A percentile compares a stretch with the other conserved stretches of the same genome.
These are phyloP conservation scores for Hemistola chrysoprasaria DNA, from an alignment of 2,888 invertebrate species.

Conservation along the genomic window DNA sequence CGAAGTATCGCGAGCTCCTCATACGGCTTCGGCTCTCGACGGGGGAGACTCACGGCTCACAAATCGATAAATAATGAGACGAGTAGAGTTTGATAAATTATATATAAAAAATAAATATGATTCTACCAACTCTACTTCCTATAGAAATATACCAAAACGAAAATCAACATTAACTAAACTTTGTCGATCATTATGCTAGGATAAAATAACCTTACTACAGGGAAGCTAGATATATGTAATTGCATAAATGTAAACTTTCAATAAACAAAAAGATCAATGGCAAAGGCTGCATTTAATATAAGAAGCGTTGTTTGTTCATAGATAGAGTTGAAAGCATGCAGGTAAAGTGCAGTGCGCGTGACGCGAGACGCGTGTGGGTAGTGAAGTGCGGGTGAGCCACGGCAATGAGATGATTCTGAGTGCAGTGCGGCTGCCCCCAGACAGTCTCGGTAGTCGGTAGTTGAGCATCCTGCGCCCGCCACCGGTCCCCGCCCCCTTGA, in stretches of 20 bases:
- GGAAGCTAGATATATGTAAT: constrained; percentile 2
- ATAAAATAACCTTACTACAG: not conserved
- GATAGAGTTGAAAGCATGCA: constrained; percentile 18
- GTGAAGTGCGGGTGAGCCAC: constrained; percentile 43
- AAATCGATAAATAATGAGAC: constrained; percentile 48
- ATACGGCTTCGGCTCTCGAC: constrained; percentile 50
- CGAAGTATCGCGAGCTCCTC: constrained; percentile 62
- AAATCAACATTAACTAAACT: constrained; percentile 7
- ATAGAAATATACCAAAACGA: constrained; percentile 32
- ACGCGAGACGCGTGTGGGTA: constrained; percentile 39
- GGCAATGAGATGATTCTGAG: constrained; percentile 25
- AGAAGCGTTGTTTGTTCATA: too few species aligned
- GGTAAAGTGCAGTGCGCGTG: constrained; percentile 41
- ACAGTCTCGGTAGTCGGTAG: constrained; percentile 4
- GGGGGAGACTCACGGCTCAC: constrained; percentile 46
- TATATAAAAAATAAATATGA: constrained; percentile 62
- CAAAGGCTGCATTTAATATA: constrained; percentile 2
- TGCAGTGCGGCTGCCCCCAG: constrained; percentile 35
- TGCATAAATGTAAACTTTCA: not conserved
- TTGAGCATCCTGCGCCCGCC: constrained; percentile 40
- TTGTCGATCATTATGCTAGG: constrained; percentile 1
- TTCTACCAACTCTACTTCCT: constrained; percentile 43
- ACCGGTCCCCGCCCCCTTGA: constrained; percentile 78
- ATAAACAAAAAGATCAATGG: constrained; percentile 1
- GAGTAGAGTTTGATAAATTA: constrained; percentile 44